phyloP scores from a whole-genome alignment of 2,797 vertebrate genomes.

The Artibeus jamaicensis region DNA sequence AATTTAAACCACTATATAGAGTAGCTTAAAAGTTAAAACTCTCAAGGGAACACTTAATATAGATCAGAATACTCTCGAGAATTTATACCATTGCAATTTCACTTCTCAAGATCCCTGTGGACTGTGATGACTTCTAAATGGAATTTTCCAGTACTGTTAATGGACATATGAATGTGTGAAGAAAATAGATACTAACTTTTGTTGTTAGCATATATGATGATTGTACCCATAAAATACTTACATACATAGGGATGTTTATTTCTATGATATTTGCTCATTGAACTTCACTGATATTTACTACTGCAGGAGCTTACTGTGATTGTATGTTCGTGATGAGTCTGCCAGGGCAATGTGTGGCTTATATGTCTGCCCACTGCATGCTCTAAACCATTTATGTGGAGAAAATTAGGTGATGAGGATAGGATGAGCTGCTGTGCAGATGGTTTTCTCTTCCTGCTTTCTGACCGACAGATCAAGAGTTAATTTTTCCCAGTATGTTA shows the following conservation, averaged over 20 bases:
- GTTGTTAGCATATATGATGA: background rate
- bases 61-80: background rate
- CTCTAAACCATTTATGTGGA: background rate
- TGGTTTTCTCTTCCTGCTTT: background rate
- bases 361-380: background rate
- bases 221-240: background rate
- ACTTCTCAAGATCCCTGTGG: background rate
- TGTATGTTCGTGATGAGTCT: conserved; percentile 1
- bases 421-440: background rate
- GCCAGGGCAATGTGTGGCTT: background rate
- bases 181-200: background rate
- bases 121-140: background rate
- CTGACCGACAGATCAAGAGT: background rate
- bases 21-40: background rate
- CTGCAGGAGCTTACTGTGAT: background rate
- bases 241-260: background rate
- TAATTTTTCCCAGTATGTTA: background rate
- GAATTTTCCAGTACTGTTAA: background rate
- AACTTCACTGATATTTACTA: background rate
- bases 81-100: background rate
- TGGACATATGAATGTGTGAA: background rate
- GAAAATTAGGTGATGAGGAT: background rate
- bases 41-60: background rate
- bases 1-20: background rate
- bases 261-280: background rate